Percentiles rank a stretch among this genome's conserved stretches.
phyloP scores from a whole-genome alignment of 1,140 invertebrate genomes.

The Zophobas morio region DNA sequence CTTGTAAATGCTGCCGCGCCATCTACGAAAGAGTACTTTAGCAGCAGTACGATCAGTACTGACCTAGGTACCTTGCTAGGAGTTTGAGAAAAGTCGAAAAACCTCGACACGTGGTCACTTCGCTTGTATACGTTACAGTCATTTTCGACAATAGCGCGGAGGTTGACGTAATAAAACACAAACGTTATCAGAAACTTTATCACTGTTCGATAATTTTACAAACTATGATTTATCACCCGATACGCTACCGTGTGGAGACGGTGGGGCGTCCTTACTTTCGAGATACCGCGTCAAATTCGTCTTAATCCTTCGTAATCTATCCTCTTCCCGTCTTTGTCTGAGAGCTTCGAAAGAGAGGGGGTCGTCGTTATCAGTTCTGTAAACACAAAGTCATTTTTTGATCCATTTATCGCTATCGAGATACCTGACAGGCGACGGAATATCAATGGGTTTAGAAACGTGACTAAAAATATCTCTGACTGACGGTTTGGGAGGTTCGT shows the following conservation, averaged over 20 bases:
- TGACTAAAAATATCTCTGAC: slow-evolving; percentile 73
- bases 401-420: slow-evolving; percentile 41
- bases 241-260: slow-evolving; percentile 24
- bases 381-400: background rate
- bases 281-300: background rate
- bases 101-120: slow-evolving; percentile 53
- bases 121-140: slow-evolving; percentile 57
- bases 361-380: background rate
- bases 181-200: slow-evolving; percentile 22
- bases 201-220: background rate
- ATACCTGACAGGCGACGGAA: slow-evolving; percentile 61
- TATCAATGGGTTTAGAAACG: slow-evolving; percentile 67
- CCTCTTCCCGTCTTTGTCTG: slow-evolving; percentile 8
- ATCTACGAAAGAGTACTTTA: slow-evolving; percentile 70
- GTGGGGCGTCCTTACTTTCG: slow-evolving; percentile 56
- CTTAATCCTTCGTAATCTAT: slow-evolving; percentile 7
- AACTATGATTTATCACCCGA: background rate
- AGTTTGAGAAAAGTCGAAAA: slow-evolving; percentile 55
- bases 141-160: slow-evolving; percentile 46
- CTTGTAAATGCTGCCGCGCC: slow-evolving; percentile 83
- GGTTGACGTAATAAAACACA: slow-evolving; percentile 58
- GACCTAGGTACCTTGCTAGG: slow-evolving; percentile 51
- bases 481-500: slow-evolving; percentile 70
- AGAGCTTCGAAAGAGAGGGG: background rate
- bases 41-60: background rate